phyloP scores from a whole-genome alignment of 2,888 invertebrate genomes.

The Drosophila niveifrons region DNA sequence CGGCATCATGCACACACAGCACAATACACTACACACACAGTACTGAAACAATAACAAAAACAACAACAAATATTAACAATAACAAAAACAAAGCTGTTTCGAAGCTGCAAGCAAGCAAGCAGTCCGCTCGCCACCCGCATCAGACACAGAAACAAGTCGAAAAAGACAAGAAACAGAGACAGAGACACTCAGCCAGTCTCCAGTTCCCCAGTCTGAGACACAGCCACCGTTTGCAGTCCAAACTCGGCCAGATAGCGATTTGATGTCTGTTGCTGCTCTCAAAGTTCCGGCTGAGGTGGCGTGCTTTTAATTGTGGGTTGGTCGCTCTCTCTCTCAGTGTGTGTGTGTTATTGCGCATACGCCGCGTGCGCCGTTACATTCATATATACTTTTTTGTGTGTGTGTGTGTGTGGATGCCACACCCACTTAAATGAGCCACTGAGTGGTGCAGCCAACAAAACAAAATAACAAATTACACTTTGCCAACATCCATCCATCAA shows the following conservation, averaged over 20 bases:
- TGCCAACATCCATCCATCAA: conserved; percentile 52
- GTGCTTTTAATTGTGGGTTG: conserved; percentile 43
- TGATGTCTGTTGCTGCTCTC: conserved; percentile 32
- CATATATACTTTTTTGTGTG: not conserved
- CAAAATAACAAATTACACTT: conserved; percentile 8
- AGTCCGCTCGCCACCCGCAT: conserved; percentile 54
- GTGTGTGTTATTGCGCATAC: conserved; percentile 65
- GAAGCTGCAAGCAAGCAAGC: conserved; percentile 54
- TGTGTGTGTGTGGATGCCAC: conserved; percentile 11
- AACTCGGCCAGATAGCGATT: conserved; percentile 58
- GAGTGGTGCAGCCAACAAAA: not conserved
- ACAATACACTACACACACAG: conserved; percentile 22
- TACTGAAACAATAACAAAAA: conserved; percentile 32
- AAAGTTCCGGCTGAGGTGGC: conserved; percentile 74
- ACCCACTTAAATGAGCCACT: conserved; percentile 17
- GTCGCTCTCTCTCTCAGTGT: conserved; percentile 18
- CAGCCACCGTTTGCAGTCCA: conserved; percentile 36
- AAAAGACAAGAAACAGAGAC: conserved; percentile 8
- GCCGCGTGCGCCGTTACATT: conserved; percentile 65
- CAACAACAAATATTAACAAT: conserved; percentile 23
- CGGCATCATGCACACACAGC: conserved; percentile 58
- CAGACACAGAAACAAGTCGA: conserved; percentile 7
- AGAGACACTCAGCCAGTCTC: conserved; percentile 15
- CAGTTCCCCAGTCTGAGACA: not conserved
- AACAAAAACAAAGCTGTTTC: conserved; percentile 64